These are phyloP conservation scores for Spialia ferax DNA, from an alignment of 2,888 invertebrate genomes.

Conservation along the genomic window DNA sequence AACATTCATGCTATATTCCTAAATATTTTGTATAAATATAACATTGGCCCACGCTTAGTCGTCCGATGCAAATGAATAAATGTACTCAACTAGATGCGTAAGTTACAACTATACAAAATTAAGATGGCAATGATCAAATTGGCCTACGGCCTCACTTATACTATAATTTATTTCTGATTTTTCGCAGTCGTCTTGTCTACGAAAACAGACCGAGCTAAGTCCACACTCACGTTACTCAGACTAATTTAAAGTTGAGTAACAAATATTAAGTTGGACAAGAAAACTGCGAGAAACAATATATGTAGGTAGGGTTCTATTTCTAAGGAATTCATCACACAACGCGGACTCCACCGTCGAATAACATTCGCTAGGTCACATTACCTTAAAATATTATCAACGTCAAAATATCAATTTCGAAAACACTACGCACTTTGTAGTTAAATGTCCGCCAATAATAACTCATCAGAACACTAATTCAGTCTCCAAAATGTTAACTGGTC, in stretches of 20 bases:
- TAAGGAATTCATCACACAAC: conserved; percentile 33
- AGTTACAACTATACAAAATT: conserved; percentile 45
- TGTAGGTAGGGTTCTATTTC: conserved; percentile 7
- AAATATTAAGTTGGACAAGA: background rate
- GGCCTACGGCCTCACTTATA: conserved; percentile 37
- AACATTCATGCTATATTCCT: conserved; percentile 9
- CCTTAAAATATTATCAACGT: conserved; percentile 55
- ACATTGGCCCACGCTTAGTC: conserved; percentile 53
- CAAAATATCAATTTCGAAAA: conserved; percentile 42
- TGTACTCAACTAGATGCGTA: conserved; percentile 31
- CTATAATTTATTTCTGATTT: conserved; percentile 15
- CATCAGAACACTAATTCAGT: conserved; percentile 55
- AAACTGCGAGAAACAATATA: conserved; percentile 17
- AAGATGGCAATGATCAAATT: conserved; percentile 47
- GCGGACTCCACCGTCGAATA: conserved; percentile 28
- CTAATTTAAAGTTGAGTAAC: conserved; percentile 6
- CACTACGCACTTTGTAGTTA: conserved; percentile 53
- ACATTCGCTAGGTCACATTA: conserved; percentile 61
- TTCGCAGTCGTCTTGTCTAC: conserved; percentile 10
- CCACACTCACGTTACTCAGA: conserved; percentile 26
- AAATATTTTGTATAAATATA: conserved; percentile 49
- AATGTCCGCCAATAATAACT: conserved; percentile 57
- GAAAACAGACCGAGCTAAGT: conserved; percentile 38
- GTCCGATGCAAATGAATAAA: conserved; percentile 46
- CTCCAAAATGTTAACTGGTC: conserved; percentile 51